A percentile compares a stretch with the other conserved stretches of the same genome.
Conservation (phyloP, 2,113 vertebrate species). For the Tetrao urogallus region DNA sequence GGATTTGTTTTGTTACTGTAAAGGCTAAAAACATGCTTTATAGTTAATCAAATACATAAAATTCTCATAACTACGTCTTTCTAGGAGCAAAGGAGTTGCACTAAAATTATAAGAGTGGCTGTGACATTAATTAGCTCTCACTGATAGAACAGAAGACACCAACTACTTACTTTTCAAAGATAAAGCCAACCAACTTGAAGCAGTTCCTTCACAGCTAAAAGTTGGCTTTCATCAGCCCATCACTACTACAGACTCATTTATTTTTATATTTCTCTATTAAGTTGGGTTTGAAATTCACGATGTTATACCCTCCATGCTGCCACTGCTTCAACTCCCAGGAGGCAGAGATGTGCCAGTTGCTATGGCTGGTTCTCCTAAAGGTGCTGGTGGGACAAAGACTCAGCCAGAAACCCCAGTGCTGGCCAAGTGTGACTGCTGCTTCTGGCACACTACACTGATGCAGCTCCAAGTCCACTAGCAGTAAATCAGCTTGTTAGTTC, state of each 20-base stretch:
- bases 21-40: conserved; percentile 6
- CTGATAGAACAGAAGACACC: neutral
- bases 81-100: neutral
- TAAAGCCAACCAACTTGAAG: neutral
- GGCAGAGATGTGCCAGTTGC: neutral
- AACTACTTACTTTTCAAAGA: neutral
- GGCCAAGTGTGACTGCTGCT: neutral
- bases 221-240: neutral
- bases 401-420: neutral
- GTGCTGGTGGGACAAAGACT: neutral
- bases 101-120: neutral
- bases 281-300: neutral
- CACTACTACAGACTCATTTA: neutral
- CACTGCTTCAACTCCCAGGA: neutral
- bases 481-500: neutral
- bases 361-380: neutral
- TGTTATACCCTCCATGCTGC: neutral
- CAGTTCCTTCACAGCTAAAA: rapidly evolving
- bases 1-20: neutral
- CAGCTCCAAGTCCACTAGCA: neutral
- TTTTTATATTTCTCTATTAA: neutral
- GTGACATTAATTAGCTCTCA: neutral
- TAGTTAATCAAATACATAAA: conserved; percentile 8
- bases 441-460: neutral
- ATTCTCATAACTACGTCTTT: neutral